Evolutionary conservation across 2,888 invertebrate species (phyloP), one percentile per base, ranked within the genome.

Genomic region (Hemithea aestivaria): DNA sequence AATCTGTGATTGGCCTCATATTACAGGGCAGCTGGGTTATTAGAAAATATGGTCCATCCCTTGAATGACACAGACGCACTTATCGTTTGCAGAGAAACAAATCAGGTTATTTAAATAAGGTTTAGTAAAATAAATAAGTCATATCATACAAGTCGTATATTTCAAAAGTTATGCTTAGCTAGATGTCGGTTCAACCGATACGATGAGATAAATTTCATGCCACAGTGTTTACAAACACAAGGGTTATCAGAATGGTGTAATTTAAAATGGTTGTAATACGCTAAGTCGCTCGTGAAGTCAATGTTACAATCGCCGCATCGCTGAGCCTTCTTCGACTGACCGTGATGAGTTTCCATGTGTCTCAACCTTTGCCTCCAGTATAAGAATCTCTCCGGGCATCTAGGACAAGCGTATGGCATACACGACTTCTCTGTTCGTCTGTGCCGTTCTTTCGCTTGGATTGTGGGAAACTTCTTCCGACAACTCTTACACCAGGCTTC

Each of bases 381-480:
- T 0, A 72, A 50, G 47, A 85, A 85, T 23, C 84, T 51, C 43
- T 83, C 82, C 6, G 67, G 63, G 34, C 84, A 85, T 27, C 75
- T 74, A 0, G 69, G 67, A 45, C 84, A 85, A 10, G 74, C 70
- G 48, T 85, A 84, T 0, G 82, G 75, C 78, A 83, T 73, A 45
- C 84, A 84, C 0, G 74, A 70, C 27, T 82, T 83, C 28, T 79
- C 77, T 0, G 70, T 70, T 0, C 78, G 51, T 0, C 76, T 60
- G 40, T 85, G 85, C 5, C 66, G 67, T 40, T 81, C 77, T 35
- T 82, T 84, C 0, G 80, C 83, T 20, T 84, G 81, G 71, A 81
- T 78, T 0, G 65, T 75, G 0, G 85, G 81, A 43, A 85, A 85
- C 0, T 71, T 66, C 35, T 76, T 78, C 1, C 69, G 65, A 35